phyloP scores from a whole-genome alignment of 2,797 vertebrate species.

The Australoheros facetus region DNA sequence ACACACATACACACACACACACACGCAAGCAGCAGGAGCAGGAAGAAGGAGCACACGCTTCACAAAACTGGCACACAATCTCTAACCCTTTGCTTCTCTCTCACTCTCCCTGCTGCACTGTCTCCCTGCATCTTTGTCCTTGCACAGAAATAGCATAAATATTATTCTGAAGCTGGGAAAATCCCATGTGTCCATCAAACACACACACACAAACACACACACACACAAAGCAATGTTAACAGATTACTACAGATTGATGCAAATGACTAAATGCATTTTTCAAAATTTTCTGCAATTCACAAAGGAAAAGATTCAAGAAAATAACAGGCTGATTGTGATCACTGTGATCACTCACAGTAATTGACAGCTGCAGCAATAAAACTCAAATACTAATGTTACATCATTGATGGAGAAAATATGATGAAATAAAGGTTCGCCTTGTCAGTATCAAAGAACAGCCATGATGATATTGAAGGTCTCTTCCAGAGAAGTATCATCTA shows the following conservation, averaged over 20 bases:
- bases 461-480: not conserved
- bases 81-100: slow-evolving; percentile 55
- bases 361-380: not conserved
- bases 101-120: slow-evolving; percentile 38
- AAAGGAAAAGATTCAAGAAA: not conserved
- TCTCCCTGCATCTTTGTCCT: slow-evolving; percentile 72
- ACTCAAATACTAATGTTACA: not conserved
- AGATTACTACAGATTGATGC: not conserved
- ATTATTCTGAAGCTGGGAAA: slow-evolving; percentile 54
- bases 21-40: slow-evolving; percentile 59
- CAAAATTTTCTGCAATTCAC: not conserved
- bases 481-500: not conserved
- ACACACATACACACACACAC: slow-evolving; percentile 4
- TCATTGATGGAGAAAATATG: not conserved
- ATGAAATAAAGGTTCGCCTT: not conserved
- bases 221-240: not conserved
- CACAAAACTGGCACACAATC: slow-evolving; percentile 72
- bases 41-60: slow-evolving; percentile 66
- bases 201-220: slow-evolving; percentile 16
- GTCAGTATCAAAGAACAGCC: not conserved
- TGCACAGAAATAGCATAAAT: slow-evolving; percentile 71
- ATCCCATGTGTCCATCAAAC: slow-evolving; percentile 64
- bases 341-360: not conserved
- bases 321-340: not conserved
- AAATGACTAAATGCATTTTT: not conserved